phyloP scores from a whole-genome alignment of 2,888 invertebrate species.

The Aleiodes testaceus region DNA sequence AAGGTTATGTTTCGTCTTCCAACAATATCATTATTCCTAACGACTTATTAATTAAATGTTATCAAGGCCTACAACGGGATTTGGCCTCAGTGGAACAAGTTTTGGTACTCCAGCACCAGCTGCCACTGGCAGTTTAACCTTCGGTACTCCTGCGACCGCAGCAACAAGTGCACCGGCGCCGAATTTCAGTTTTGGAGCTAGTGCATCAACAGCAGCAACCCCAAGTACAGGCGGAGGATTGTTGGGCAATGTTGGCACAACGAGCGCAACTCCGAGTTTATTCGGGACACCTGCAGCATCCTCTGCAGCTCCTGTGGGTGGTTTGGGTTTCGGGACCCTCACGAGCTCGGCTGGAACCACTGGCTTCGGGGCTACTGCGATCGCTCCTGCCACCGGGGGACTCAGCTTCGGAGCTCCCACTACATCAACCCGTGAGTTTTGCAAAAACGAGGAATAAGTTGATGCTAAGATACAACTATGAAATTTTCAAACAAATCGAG shows the following conservation, averaged over 20 bases:
- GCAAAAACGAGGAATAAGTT: not conserved
- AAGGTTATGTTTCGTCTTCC: conserved; percentile 39
- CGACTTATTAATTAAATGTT: conserved; percentile 11
- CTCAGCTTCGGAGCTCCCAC: conserved; percentile 59
- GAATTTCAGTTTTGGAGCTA: conserved; percentile 57
- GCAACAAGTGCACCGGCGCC: conserved; percentile 52
- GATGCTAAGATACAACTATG: too few relatives aligned
- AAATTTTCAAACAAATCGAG: too few relatives aligned
- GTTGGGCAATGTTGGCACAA: conserved; percentile 60
- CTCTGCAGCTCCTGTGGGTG: conserved; percentile 57
- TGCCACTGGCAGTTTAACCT: conserved; percentile 61
- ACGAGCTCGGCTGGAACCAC: conserved; percentile 62
- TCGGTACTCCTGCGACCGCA: conserved; percentile 59
- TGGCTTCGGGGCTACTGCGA: conserved; percentile 66
- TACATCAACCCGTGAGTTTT: conserved; percentile 55
- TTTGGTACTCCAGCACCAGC: conserved; percentile 57
- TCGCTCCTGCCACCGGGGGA: conserved; percentile 57
- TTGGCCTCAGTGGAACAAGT: conserved; percentile 56
- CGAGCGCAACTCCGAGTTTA: conserved; percentile 46
- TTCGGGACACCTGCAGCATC: conserved; percentile 55
- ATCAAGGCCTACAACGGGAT: conserved; percentile 55
- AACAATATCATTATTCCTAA: not conserved
- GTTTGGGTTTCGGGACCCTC: conserved; percentile 60
- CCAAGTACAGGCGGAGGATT: conserved; percentile 43
- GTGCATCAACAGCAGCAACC: conserved; percentile 48